Conservation (phyloP, 2,797 vertebrate species). For the Xiphorhynchus erythropygius region DNA sequence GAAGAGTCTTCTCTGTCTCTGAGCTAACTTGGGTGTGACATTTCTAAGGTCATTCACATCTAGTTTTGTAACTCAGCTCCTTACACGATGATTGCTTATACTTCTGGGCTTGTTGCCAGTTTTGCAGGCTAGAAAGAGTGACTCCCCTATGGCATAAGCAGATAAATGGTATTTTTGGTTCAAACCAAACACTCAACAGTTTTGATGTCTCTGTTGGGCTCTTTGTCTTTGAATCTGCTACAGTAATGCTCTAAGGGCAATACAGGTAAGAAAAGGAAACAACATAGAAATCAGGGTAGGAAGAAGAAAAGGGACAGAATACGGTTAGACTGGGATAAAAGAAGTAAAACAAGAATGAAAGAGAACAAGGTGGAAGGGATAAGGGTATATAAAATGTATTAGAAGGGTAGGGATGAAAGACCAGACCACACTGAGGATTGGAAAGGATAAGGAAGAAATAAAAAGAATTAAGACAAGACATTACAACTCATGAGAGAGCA, state of each 20-base stretch:
- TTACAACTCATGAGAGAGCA: background rate
- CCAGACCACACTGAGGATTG: background rate
- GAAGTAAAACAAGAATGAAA: background rate
- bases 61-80: background rate
- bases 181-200: background rate
- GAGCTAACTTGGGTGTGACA: background rate
- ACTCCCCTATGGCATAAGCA: background rate
- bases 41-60: background rate
- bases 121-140: background rate
- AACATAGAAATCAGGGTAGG: background rate
- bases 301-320: background rate
- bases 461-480: background rate
- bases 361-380: background rate
- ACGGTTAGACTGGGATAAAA: background rate
- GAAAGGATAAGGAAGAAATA: background rate
- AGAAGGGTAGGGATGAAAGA: background rate
- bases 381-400: background rate
- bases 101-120: background rate
- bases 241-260: background rate
- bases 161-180: background rate
- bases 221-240: background rate
- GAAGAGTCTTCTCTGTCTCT: background rate
- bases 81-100: background rate
- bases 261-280: background rate
- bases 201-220: background rate